phyloP scores from a whole-genome alignment of 2,888 invertebrate species.

The Andrena dorsata region DNA sequence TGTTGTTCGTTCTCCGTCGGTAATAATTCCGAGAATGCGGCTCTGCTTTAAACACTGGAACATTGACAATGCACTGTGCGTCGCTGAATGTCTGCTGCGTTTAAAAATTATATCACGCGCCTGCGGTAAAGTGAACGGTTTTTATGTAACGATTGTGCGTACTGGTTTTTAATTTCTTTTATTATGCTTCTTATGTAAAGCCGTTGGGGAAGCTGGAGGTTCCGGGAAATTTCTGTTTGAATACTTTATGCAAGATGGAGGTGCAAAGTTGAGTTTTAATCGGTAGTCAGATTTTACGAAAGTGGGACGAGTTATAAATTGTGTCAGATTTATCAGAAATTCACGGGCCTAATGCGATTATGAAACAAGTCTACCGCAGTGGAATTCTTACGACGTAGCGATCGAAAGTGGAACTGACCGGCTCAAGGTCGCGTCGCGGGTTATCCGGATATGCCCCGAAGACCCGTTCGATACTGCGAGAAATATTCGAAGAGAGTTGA shows the following conservation, averaged over 20 bases:
- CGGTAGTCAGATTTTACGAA: not conserved
- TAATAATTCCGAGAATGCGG: not conserved
- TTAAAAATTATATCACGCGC: too few species aligned
- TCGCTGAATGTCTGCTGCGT: not conserved
- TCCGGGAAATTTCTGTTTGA: not conserved
- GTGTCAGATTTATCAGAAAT: constrained; percentile 3
- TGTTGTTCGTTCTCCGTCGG: not conserved
- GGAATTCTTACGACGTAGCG: constrained; percentile 51
- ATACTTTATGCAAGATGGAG: not conserved
- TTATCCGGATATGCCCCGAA: constrained; percentile 1
- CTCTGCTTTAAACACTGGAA: too few species aligned
- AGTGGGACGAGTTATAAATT: constrained; percentile 3
- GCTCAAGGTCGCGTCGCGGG: constrained; percentile 53
- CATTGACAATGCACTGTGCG: not conserved
- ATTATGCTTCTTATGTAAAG: not conserved
- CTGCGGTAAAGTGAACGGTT: not conserved
- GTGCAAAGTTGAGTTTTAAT: not conserved
- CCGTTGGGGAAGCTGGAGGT: too few species aligned
- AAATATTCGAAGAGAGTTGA: not conserved
- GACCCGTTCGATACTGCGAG: not conserved
- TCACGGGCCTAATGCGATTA: constrained; percentile 27
- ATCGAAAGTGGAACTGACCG: constrained; percentile 68
- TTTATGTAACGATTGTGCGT: too few species aligned
- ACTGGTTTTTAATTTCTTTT: too few species aligned
- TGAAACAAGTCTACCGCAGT: constrained; percentile 37